Base-by-base conservation (phyloP, 1,140 invertebrate genomes). In the Caenorhabditis remanei region DNA sequence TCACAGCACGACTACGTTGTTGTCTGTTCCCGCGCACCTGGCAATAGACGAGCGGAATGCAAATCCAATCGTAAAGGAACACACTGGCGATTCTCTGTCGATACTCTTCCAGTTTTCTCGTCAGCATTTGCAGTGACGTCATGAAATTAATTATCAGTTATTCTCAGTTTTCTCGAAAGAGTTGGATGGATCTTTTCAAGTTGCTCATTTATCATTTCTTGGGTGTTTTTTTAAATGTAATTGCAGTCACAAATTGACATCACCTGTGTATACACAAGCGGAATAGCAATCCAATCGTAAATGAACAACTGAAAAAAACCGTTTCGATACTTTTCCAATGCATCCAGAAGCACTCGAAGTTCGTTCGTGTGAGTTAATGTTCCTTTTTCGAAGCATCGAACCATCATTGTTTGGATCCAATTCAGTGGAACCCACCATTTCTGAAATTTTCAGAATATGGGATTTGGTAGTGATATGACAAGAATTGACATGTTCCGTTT, bases 41-140 rank as follows among this genome's bases (percentile, higher is more conserved):
- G 63, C 94, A 94, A 87, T 94, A 94, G 41, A 94, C 93, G 16
- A 94, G 89, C 16, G 94, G 94, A 16, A 94, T 93, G 40, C 92
- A 93, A 79, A 94, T 93, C 93, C 94, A 94, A 90, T 94, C 94
- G 88, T 93, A 94, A n/a, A 92, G 95, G 88, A 93, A 94, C 86
- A 93, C 16, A 53, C 82, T 83, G 63, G 83, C 48, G 46, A 89
- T 85, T 41, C 87, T 55, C n/a, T 84, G 56, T 40, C 87, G 86
- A 56, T 75, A 89, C 75, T 85, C 48, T 65, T 88, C 87, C 21
- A 89, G 63, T 46, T 87, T 50, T 48, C 86, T 87, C 53, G 88
- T 79, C 53, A 89, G 88, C 21, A 71, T 87, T 79, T 87, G 87
- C 43, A 88, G 63, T 48, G 86, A 84, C 71, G 83, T 89, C 79